A percentile compares a stretch with the other conserved stretches of the same genome.
Evolutionary conservation across 2,797 vertebrate species (phyloP).

Genomic region (Dermochelys coriacea): DNA sequence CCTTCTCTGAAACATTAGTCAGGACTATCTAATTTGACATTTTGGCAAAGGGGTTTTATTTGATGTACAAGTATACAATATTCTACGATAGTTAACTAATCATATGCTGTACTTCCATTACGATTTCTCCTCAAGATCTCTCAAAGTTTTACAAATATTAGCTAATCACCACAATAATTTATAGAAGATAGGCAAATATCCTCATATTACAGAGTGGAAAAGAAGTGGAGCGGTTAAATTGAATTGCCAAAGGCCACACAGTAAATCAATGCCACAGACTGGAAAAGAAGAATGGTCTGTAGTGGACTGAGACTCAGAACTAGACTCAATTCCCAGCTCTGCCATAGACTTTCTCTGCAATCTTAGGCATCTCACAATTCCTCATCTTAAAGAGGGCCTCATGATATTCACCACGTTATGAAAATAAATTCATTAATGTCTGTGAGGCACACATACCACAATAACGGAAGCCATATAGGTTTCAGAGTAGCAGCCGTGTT

Average conservation of each 20-base stretch:
- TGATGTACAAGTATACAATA: not conserved
- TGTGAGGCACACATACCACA: not conserved
- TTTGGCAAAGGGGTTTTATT: no score
- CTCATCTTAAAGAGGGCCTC: conserved; percentile 1
- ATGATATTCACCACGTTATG: not conserved
- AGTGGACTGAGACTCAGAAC: not conserved
- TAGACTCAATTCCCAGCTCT: not conserved
- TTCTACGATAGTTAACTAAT: not conserved
- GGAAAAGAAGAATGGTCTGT: not conserved
- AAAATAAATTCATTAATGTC: not conserved
- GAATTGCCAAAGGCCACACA: not conserved
- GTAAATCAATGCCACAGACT: not conserved
- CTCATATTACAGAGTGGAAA: no score
- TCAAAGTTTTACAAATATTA: not conserved
- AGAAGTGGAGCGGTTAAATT: not conserved
- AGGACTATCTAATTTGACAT: no score
- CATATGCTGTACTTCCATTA: not conserved
- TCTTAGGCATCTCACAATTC: not conserved
- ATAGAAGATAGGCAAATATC: no score
- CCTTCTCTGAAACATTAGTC: not conserved
- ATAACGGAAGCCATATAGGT: not conserved
- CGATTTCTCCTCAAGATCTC: not conserved
- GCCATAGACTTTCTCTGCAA: not conserved
- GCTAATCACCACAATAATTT: not conserved
- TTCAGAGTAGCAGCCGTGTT: no score